Conservation (phyloP, 2,888 invertebrate genomes). For the Xestia c-nigrum region DNA sequence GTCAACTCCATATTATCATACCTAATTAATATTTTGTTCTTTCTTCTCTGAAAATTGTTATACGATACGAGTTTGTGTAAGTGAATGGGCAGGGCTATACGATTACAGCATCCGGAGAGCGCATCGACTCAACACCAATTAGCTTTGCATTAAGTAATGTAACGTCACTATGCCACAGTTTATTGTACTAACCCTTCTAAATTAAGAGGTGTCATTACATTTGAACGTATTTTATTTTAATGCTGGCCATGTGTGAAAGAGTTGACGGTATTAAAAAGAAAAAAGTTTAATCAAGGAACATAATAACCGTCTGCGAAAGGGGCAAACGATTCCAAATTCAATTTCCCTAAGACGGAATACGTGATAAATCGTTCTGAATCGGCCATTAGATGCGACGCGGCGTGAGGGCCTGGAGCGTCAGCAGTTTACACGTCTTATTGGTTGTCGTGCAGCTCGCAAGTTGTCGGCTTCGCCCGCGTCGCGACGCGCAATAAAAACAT, state of each 20-base stretch:
- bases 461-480: slow-evolving; percentile 79
- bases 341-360: slow-evolving; percentile 85
- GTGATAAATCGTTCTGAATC: slow-evolving; percentile 88
- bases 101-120: slow-evolving; percentile 79
- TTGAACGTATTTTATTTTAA: slow-evolving; percentile 25
- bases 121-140: slow-evolving; percentile 67
- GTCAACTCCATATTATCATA: slow-evolving; percentile 35
- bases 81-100: slow-evolving; percentile 73
- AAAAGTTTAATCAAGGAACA: slow-evolving; percentile 82
- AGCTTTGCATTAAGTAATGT: slow-evolving; percentile 52
- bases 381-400: slow-evolving; percentile 86
- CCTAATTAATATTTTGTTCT: slow-evolving; percentile 58
- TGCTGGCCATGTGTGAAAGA: slow-evolving; percentile 48
- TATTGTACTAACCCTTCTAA: slow-evolving; percentile 30
- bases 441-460: slow-evolving; percentile 81
- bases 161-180: slow-evolving; percentile 43
- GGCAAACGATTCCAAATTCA: slow-evolving; percentile 84
- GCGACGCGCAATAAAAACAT: slow-evolving; percentile 90
- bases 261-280: slow-evolving; percentile 70
- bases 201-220: slow-evolving; percentile 18
- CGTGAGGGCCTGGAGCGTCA: slow-evolving; percentile 81
- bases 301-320: slow-evolving; percentile 77
- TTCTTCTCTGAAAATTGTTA: slow-evolving; percentile 68
- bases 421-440: slow-evolving; percentile 87
- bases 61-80: slow-evolving; percentile 69